These are phyloP conservation scores for Prosopocoilus inquinatus DNA, from an alignment of 2,888 invertebrate genomes.

Conservation along the genomic window DNA sequence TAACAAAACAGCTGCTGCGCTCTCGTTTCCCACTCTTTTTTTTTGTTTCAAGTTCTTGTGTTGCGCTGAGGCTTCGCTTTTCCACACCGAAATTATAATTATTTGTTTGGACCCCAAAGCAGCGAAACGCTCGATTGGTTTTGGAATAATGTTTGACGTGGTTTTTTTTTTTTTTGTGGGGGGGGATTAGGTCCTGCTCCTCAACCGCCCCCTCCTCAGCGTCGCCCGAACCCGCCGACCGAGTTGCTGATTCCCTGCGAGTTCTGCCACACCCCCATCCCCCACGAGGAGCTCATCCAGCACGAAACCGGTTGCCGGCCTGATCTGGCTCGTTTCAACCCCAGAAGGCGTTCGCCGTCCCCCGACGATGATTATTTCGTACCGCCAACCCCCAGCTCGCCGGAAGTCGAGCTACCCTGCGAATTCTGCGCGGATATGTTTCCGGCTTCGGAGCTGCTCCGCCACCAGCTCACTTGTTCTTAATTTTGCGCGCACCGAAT, in stretches of 20 bases:
- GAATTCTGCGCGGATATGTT: constrained; percentile 59
- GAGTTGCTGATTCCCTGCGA: constrained; percentile 55
- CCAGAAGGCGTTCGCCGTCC: constrained; percentile 32
- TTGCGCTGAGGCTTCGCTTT: background rate
- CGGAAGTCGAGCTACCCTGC: constrained; percentile 57
- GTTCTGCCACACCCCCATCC: constrained; percentile 55
- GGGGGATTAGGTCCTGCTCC: constrained; percentile 33
- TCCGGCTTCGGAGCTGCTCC: constrained; percentile 54
- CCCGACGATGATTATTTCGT: constrained; percentile 35
- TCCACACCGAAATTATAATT: background rate
- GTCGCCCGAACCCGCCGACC: constrained; percentile 54
- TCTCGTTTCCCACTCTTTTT: background rate
- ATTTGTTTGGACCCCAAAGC: background rate
- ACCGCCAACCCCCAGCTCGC: constrained; percentile 33
- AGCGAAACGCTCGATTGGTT: background rate
- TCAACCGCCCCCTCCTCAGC: constrained; percentile 53
- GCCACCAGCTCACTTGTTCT: constrained; percentile 55
- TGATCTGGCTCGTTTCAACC: constrained; percentile 45
- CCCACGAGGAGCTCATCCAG: constrained; percentile 53
- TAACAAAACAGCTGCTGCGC: background rate
- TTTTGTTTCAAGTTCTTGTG: background rate
- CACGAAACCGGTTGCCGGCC: constrained; percentile 55
- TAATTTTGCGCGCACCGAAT: constrained; percentile 18
- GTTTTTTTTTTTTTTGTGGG: background rate
- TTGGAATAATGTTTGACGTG: background rate